Base-by-base conservation (phyloP, 1,140 invertebrate genomes). In the Heliothis virescens region DNA sequence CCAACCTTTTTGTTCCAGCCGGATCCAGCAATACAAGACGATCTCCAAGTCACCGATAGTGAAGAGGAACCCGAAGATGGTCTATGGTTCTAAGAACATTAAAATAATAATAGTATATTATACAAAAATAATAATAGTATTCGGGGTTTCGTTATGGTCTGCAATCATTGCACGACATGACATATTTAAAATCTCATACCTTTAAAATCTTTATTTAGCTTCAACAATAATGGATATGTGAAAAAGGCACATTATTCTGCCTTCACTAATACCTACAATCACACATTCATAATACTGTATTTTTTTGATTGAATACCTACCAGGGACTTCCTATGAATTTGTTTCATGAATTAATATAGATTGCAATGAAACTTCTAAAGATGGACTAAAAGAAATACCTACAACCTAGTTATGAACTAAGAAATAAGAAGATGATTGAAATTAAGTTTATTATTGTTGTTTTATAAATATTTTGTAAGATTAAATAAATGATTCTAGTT, bases 61-160 rank as follows among this genome's bases (percentile, higher is more conserved):
- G 94, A 95, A 83, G 94, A 94, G 71, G 95, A 95, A 78, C 86
- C 91, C 0, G 94, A 95, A 87, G 94, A 94, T 79, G 94, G 94
- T 21, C 83, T 94, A 13, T 95, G 93, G 94, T 95, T 94, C 79
- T 95, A 94, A 84, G 34, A 41, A 41, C 34, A 34, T 5, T 2
- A 34, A 3, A 4, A 34, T 34, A 34, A 34, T 5, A 4, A 34
- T 1, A 41, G 5, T 41, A 7, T 41, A 79, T 75, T 57, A 65
- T 15, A 55, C 34, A 53, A 29, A 57, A 34, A 34, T 72, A 11
- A 53, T 41, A 41, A 41, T 41, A 41, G 34, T 34, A 34, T 34
- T 34, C 34, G 7, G 3, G 7, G 34, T 34, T 34, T 34, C 7
- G 34, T 34, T 34, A 34, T 34, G 34, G 34, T 5, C 34, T 34